phyloP scores from a whole-genome alignment of 35 echinoderm and acorn worm species.

The Strongylocentrotus purpuratus region DNA sequence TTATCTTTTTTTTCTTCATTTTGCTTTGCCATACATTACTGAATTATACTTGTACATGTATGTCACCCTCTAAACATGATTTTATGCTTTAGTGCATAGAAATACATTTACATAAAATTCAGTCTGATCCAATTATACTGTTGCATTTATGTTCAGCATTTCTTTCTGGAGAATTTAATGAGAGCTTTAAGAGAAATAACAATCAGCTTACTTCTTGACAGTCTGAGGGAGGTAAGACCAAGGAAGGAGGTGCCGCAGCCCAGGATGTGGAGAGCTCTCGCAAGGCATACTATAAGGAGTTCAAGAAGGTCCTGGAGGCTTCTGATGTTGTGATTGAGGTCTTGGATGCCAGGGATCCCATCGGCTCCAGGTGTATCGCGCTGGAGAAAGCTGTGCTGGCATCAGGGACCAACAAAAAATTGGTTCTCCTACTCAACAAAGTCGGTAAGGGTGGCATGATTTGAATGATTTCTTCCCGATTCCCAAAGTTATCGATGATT shows the following conservation, averaged over 20 bases:
- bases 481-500: too few relatives aligned
- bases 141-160: not conserved
- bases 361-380: constrained; percentile 86
- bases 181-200: not conserved
- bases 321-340: constrained; percentile 94
- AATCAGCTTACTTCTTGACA: not conserved
- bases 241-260: not conserved
- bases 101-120: not conserved
- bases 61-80: too few relatives aligned
- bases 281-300: constrained; percentile 92
- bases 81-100: too few relatives aligned
- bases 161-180: not conserved
- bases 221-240: not conserved
- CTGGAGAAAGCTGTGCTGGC: constrained; percentile 88
- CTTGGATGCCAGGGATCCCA: constrained; percentile 91
- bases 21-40: too few relatives aligned
- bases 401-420: constrained; percentile 89
- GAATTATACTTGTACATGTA: too few relatives aligned
- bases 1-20: too few relatives aligned
- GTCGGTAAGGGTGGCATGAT: constrained; percentile 66
- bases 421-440: constrained; percentile 96
- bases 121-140: not conserved
- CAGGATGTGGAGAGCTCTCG: constrained; percentile 75
- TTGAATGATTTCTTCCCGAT: too few relatives aligned
- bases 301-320: constrained; percentile 88